These are phyloP conservation scores for Cheilosia grossa DNA, from an alignment of 2,888 invertebrate species.

Conservation along the genomic window DNA sequence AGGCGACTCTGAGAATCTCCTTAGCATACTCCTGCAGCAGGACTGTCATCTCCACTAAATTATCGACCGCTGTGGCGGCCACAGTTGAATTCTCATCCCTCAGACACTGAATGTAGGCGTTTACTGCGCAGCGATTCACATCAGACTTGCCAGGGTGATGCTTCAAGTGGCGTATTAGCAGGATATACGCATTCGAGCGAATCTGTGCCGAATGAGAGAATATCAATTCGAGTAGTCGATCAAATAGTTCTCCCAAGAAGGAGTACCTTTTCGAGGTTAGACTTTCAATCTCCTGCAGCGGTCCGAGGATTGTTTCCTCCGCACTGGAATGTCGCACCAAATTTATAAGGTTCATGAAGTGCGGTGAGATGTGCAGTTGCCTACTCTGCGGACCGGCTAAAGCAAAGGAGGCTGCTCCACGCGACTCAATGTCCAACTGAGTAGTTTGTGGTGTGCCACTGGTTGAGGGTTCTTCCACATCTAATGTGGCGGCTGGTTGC, in stretches of 20 bases:
- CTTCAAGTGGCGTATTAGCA: conserved; percentile 89
- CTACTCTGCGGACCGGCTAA: conserved; percentile 79
- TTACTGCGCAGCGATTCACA: conserved; percentile 87
- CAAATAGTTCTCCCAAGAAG: conserved; percentile 87
- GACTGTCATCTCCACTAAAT: conserved; percentile 91
- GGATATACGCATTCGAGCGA: conserved; percentile 88
- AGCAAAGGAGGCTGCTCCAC: conserved; percentile 79
- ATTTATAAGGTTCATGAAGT: conserved; percentile 81
- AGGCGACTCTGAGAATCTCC: conserved; percentile 90
- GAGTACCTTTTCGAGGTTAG: conserved; percentile 88
- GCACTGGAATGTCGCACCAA: conserved; percentile 81
- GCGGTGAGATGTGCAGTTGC: conserved; percentile 80
- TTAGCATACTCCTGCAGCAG: conserved; percentile 94
- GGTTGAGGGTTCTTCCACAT: conserved; percentile 82
- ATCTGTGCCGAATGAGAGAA: conserved; percentile 86
- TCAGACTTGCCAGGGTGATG: conserved; percentile 85
- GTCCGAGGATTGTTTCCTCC: conserved; percentile 85
- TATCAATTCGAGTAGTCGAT: conserved; percentile 87
- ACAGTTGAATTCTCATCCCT: conserved; percentile 92
- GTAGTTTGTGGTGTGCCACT: conserved; percentile 76
- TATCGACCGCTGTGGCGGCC: conserved; percentile 90
- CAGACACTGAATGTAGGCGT: conserved; percentile 91
- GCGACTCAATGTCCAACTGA: conserved; percentile 78
- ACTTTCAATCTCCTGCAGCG: conserved; percentile 90
- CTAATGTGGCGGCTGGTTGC: conserved; percentile 80